phyloP scores from a whole-genome alignment of 1,140 invertebrate genomes.

The Drosophila seguyi region DNA sequence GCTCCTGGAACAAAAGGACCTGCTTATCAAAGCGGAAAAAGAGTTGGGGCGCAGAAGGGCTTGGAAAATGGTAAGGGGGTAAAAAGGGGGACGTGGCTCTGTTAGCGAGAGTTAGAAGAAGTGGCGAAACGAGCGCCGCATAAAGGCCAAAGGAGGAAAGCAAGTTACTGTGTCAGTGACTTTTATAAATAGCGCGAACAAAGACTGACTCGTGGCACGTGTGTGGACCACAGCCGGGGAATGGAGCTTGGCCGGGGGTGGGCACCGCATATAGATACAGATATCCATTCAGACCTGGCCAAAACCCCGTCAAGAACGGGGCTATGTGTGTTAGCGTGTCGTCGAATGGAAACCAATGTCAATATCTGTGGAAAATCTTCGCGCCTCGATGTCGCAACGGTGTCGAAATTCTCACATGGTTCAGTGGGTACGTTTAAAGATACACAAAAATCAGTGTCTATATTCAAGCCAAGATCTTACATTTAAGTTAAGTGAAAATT shows the following conservation, averaged over 20 bases:
- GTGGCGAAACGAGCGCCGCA: slow-evolving; percentile 65
- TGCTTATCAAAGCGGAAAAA: slow-evolving; percentile 83
- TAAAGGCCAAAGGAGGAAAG: slow-evolving; percentile 53
- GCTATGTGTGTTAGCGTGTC: slow-evolving; percentile 28
- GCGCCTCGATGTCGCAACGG: slow-evolving; percentile 37
- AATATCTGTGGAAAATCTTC: slow-evolving; percentile 70
- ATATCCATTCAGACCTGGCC: slow-evolving; percentile 25
- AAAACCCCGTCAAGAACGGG: slow-evolving; percentile 2
- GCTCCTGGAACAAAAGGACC: slow-evolving; percentile 73
- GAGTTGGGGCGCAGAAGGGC: slow-evolving; percentile 48
- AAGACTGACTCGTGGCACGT: slow-evolving; percentile 68
- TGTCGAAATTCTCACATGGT: slow-evolving; percentile 50
- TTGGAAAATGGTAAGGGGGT: background rate
- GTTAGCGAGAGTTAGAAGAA: slow-evolving; percentile 62
- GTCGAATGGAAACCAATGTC: slow-evolving; percentile 60
- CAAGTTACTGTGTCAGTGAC: slow-evolving; percentile 81
- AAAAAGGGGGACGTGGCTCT: background rate
- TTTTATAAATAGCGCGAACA: slow-evolving; percentile 82
- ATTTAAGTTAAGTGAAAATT: background rate
- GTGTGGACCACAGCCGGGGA: slow-evolving; percentile 53
- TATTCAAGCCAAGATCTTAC: background rate
- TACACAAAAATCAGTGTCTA: background rate
- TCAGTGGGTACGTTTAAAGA: slow-evolving; percentile 36
- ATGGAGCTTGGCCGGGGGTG: background rate
- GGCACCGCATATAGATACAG: background rate